Evolutionary conservation across 1,140 invertebrate genomes (phyloP), one percentile per base, ranked within the genome.

Genomic region (Aporrectodea caliginosa): DNA sequence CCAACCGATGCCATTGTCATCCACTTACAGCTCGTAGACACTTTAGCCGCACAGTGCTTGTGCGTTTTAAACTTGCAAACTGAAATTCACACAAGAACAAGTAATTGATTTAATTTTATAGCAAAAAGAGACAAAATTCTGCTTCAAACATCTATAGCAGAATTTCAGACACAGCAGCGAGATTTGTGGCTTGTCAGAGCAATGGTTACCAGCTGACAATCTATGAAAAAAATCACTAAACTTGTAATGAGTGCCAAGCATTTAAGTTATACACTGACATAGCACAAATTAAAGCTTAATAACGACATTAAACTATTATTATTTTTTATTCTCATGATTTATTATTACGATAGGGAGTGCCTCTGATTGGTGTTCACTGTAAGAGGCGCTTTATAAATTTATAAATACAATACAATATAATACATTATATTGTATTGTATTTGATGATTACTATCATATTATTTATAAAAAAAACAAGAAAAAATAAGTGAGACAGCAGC

Each of bases 41-140:
- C 94, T 88, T 96, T 94, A 58, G 93, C 91, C 0, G 94, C 94
- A 89, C 96, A 98, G 77, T 93, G 89, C 88, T 98, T 98, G 89
- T 98, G 96, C 34, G 95, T 93, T 89, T 98, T 98, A 89, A 93
- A 95, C 90, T 98, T 98, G 91, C 96, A 98, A 14, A 98, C 93
- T 90, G 84, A n/a, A n/a, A n/a, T n/a, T n/a, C n/a, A n/a, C n/a
- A n/a, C n/a, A n/a, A n/a, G n/a, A n/a, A n/a, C n/a, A 73, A 86
- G 83, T 27, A 73, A 81, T 72, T 58, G 43, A 58, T 58, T 22
- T 12, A 58, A 58, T 58, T n/a, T n/a, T 22, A 58, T 6, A 12
- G 43, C 43, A 58, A 29, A 35, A 35, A 29, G 74, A 34, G 29
- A 73, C n/a, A 29, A 14, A 72, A 68, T 68, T n/a, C n/a, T 14